These are phyloP conservation scores for Neolamprologus devosi DNA, from an alignment of 2,113 vertebrate species.

Conservation along the genomic window DNA sequence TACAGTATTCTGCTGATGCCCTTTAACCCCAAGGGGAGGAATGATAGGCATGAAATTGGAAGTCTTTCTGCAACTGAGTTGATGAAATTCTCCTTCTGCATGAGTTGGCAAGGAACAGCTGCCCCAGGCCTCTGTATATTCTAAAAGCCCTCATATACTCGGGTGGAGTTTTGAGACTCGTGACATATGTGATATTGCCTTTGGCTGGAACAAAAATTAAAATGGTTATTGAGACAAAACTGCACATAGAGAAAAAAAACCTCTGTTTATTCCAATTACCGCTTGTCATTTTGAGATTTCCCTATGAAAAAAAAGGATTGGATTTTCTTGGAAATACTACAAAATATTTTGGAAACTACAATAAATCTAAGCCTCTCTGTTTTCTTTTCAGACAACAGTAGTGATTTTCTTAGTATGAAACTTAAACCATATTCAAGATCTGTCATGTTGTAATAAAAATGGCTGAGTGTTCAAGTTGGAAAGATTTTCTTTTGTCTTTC, in stretches of 20 bases:
- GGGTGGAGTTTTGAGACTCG: neutral
- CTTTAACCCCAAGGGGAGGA: slow-evolving; percentile 18
- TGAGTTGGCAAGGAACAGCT: neutral
- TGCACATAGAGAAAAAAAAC: neutral
- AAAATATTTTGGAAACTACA: neutral
- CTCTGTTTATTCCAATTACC: neutral
- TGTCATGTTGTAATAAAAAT: neutral
- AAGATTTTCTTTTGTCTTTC: neutral
- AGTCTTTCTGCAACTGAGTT: slow-evolving; percentile 25
- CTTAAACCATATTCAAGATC: neutral
- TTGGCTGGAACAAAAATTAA: neutral
- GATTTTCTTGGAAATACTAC: neutral
- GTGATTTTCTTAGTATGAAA: neutral
- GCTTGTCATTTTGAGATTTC: neutral
- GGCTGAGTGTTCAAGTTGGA: neutral
- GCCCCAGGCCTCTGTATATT: neutral
- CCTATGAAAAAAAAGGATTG: neutral
- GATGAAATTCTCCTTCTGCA: slow-evolving; percentile 20
- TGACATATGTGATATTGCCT: neutral
- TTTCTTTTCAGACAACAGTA: neutral
- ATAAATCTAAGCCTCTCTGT: neutral
- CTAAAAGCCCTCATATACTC: neutral
- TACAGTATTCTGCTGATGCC: neutral
- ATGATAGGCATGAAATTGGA: slow-evolving; percentile 43
- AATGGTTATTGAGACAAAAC: neutral